phyloP scores from a whole-genome alignment of 35 echinoderm and acorn worm genomes.

The Ophioderma brevispina region DNA sequence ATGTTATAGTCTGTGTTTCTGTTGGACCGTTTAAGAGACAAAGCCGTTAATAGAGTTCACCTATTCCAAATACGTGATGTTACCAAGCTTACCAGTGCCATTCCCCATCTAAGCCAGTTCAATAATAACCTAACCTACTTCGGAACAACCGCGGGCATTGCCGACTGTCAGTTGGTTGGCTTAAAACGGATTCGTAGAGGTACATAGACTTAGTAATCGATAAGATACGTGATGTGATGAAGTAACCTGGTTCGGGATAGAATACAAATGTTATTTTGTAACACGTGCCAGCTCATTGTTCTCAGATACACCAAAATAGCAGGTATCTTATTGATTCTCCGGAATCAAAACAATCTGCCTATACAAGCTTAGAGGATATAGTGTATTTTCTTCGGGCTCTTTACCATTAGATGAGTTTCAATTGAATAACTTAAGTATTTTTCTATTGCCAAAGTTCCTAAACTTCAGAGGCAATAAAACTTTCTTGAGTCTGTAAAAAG shows the following conservation, averaged over 20 bases:
- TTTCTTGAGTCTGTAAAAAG: no score
- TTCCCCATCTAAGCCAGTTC: neutral
- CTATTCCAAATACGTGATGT: neutral
- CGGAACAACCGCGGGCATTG: neutral
- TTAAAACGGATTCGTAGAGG: neutral
- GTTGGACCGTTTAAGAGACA: neutral
- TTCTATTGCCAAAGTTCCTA: no score
- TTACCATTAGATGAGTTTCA: no score
- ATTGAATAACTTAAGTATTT: no score
- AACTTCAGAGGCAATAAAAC: no score
- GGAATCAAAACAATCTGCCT: neutral
- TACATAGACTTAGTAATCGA: neutral
- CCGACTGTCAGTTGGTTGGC: neutral
- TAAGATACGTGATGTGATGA: conserved; percentile 3
- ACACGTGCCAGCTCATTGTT: neutral
- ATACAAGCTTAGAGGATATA: no score
- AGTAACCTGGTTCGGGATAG: neutral
- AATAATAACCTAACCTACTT: conserved; percentile 11
- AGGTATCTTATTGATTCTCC: neutral
- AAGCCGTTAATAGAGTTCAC: neutral
- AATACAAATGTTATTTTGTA: conserved; percentile 12
- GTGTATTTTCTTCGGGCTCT: no score
- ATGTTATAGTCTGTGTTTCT: neutral
- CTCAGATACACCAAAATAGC: neutral
- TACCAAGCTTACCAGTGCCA: neutral